Evolutionary conservation across 2,113 vertebrate genomes (phyloP).

Genomic region (Spermophilus dauricus): DNA sequence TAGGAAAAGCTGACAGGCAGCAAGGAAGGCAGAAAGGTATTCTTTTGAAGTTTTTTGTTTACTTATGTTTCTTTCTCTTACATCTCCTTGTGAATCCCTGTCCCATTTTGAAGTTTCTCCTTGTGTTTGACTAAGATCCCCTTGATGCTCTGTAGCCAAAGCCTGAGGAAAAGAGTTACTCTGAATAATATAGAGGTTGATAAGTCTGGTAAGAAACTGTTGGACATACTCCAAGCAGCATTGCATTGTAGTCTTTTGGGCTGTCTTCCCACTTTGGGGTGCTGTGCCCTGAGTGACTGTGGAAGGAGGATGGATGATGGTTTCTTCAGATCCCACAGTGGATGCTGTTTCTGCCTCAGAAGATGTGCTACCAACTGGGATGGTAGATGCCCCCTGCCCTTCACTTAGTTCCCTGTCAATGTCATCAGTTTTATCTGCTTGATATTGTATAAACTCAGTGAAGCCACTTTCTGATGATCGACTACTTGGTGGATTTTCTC

Average conservation of each 20-base stretch:
- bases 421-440: conserved; percentile 91
- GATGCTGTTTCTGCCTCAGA: conserved; percentile 91
- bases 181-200: conserved; percentile 94
- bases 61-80: conserved; percentile 83
- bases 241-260: conserved; percentile 98
- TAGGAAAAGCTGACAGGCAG: conserved; percentile 97
- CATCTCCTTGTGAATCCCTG: conserved; percentile 82
- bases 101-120: conserved; percentile 86
- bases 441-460: conserved; percentile 97
- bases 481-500: conserved; percentile 91
- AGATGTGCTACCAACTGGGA: conserved; percentile 88
- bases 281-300: conserved; percentile 81
- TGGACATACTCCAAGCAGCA: conserved; percentile 97
- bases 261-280: conserved; percentile 87
- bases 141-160: conserved; percentile 83
- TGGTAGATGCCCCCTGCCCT: conserved; percentile 73
- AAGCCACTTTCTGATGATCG: conserved; percentile 96
- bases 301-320: conserved; percentile 86
- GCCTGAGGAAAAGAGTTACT: conserved; percentile 81
- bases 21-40: conserved; percentile 94
- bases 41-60: conserved; percentile 89
- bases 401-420: conserved; percentile 87
- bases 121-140: conserved; percentile 79
- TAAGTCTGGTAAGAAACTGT: conserved; percentile 95
- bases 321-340: conserved; percentile 90